These are phyloP conservation scores for Psittacula cyanocephala DNA, from an alignment of 2,113 vertebrate species.

Conservation along the genomic window DNA sequence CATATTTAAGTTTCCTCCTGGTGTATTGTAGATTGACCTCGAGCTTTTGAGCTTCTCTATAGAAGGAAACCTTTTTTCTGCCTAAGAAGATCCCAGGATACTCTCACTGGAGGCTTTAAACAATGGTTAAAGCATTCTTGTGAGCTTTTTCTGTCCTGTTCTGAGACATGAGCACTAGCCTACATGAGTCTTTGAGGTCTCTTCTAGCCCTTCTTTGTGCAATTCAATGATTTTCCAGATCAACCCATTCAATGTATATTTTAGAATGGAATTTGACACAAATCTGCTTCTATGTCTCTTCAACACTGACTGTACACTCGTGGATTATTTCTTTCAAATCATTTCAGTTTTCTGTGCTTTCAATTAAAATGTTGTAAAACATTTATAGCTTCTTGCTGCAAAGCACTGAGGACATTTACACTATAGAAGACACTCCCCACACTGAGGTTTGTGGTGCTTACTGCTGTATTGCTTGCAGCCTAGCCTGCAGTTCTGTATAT, in stretches of 20 bases:
- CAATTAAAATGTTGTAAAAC: slow-evolving; percentile 53
- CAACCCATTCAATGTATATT: not conserved
- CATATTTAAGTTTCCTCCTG: not conserved
- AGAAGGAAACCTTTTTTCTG: not conserved
- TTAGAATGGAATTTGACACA: not conserved
- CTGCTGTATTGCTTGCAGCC: slow-evolving; percentile 13
- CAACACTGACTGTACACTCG: not conserved
- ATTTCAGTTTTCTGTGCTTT: slow-evolving; percentile 24
- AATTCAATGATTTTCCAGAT: not conserved
- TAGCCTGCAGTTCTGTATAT: slow-evolving; percentile 17
- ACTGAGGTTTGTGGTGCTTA: not conserved
- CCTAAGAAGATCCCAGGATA: not conserved
- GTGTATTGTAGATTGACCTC: not conserved
- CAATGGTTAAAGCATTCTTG: not conserved
- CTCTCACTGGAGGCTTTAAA: not conserved
- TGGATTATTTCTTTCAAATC: not conserved
- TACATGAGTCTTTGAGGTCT: not conserved
- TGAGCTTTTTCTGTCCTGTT: not conserved
- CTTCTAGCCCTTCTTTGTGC: not conserved
- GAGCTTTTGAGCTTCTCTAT: not conserved
- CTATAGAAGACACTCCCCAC: not conserved
- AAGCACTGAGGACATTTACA: not conserved
- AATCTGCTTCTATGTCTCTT: not conserved
- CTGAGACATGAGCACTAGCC: not conserved
- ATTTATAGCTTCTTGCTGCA: slow-evolving; percentile 32